Conservation (phyloP, 2,113 vertebrate species). For the Promerops cafer region DNA sequence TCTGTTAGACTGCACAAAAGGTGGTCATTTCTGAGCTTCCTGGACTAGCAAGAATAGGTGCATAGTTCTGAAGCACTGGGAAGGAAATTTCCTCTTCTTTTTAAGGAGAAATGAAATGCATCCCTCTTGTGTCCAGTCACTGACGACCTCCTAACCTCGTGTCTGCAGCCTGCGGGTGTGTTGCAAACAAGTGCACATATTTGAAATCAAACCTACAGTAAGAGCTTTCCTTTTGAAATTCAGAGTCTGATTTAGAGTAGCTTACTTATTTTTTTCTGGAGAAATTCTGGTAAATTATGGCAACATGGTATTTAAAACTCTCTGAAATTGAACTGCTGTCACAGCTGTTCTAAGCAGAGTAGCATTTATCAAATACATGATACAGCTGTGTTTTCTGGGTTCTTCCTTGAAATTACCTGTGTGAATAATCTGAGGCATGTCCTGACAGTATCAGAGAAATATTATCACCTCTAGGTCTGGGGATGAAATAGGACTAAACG, state of each 20-base stretch:
- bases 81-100: background rate
- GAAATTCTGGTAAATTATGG: background rate
- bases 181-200: rapidly evolving
- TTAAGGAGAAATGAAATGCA: background rate
- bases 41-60: background rate
- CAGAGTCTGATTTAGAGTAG: background rate
- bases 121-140: background rate
- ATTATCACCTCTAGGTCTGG: background rate
- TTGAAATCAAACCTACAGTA: background rate
- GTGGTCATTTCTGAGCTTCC: background rate
- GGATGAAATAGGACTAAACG: background rate
- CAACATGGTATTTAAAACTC: background rate
- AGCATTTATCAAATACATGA: background rate
- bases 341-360: background rate
- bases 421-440: background rate
- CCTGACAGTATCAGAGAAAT: background rate
- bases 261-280: background rate
- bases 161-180: background rate
- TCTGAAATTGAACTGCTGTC: background rate
- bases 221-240: background rate
- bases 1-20: background rate
- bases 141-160: background rate
- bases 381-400: background rate
- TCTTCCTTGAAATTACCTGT: background rate
- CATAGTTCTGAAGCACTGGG: background rate